Conservation (phyloP, 2,113 vertebrate species). For the Chiloscyllium plagiosum region DNA sequence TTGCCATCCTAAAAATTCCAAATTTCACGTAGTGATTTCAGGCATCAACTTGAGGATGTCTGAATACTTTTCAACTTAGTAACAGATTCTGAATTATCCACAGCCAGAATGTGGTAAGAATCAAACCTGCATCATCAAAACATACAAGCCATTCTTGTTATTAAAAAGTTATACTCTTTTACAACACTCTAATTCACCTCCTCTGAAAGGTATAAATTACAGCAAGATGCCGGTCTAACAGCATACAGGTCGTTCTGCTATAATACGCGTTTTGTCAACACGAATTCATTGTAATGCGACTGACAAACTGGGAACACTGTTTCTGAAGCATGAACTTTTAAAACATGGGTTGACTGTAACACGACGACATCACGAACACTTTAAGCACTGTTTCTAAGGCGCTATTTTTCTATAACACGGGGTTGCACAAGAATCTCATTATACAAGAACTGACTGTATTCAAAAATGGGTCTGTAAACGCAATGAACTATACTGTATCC, state of each 20-base stretch:
- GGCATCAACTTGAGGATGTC: conserved; percentile 16
- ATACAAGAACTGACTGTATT: no score
- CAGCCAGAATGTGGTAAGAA: no score
- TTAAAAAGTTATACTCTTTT: background rate
- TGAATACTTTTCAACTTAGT: conserved; percentile 29
- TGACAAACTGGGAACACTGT: no score
- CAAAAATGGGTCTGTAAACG: background rate
- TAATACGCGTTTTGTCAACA: no score
- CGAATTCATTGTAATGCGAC: no score
- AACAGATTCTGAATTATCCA: conserved; percentile 7
- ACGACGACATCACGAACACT: no score
- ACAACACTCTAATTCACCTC: background rate
- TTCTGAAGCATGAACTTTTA: no score
- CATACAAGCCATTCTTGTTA: background rate
- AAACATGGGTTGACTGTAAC: no score
- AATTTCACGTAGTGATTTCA: conserved; percentile 32
- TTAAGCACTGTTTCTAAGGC: no score
- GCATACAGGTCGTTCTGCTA: no score
- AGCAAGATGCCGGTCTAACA: background rate
- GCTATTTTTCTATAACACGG: no score
- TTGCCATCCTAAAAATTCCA: conserved; percentile 24
- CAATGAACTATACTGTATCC: background rate
- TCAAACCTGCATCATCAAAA: background rate
- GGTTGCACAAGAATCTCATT: no score
- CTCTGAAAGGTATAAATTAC: background rate